Base-by-base conservation (phyloP, 2,797 vertebrate genomes). In the Graptemys geographica region DNA sequence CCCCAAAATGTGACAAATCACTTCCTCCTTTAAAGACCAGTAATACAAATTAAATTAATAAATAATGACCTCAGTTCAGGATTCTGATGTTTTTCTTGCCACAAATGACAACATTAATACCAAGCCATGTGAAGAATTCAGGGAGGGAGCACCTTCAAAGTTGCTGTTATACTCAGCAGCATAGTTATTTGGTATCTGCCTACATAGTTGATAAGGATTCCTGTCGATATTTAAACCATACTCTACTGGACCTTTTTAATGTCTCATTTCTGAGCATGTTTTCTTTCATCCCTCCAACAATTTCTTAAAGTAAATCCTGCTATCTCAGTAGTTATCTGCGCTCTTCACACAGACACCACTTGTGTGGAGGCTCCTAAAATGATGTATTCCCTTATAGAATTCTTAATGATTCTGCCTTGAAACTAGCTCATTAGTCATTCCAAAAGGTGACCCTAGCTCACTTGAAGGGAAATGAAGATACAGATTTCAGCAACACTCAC, bases 371-470 rank as follows among this genome's bases (percentile, higher is more conserved):
- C 15, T 89, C 81, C 72, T 74, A 49, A 83, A 82, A 69, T 88
- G 81, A 84, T 85, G 81, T 79, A 92, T 92, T 92, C 79, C 83
- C 56, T 86, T 86, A 78, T 19, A 27, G 56, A 86, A 79, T 79
- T 81, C 84, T 86, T 87, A 89, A 89, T 89, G 86, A 89, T 41
- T 21, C 49, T 44, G 27, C 47, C 78, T 92, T 86, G 72, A 85
- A 82, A 86, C 65, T 83, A 83, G 90, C 44, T 86, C 90, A 91
- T 83, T 89, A 91, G 86, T 81, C 83, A 86, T 79, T 91, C 93
- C 41, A 81, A 91, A 83, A 91, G 87, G 49, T 56, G 72, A 72
- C 79, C 79, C 86, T 72, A 15, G n/a, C 31, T 79, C 79, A 86
- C 83, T 83, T 80, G 49, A 83, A 53, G 18, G 47, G 31, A 47